phyloP scores from a whole-genome alignment of 2,113 vertebrate genomes.

The Sinocyclocheilus rhinocerous region DNA sequence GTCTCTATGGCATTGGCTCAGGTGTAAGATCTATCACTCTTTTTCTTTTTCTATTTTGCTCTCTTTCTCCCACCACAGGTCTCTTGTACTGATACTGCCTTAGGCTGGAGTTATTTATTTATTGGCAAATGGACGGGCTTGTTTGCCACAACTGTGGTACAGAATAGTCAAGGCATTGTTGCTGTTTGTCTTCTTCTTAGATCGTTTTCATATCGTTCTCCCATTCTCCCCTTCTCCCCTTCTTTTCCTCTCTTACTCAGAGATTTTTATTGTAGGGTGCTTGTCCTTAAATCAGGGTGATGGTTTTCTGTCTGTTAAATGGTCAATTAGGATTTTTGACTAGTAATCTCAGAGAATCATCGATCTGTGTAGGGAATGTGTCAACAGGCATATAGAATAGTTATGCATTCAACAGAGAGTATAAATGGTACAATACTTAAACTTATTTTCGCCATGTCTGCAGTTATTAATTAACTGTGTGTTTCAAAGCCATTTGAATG shows the following conservation, averaged over 20 bases:
- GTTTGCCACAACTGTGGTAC: constrained; percentile 23
- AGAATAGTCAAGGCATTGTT: background rate
- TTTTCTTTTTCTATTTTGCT: background rate
- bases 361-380: background rate
- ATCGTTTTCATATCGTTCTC: background rate
- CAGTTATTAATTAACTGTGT: background rate
- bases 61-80: background rate
- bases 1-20: constrained; percentile 51
- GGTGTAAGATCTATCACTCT: constrained; percentile 17
- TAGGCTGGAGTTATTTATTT: constrained; percentile 2
- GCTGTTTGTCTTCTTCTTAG: background rate
- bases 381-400: background rate
- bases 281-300: background rate
- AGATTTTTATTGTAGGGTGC: background rate
- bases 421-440: no score
- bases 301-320: background rate
- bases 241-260: background rate
- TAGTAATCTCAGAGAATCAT: background rate
- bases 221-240: background rate
- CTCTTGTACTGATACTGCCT: background rate
- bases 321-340: background rate
- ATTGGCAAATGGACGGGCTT: constrained; percentile 28
- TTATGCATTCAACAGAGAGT: background rate
- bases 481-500: background rate
- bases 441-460: background rate